Evolutionary conservation across 2,113 vertebrate species (phyloP), one percentile per base, ranked within the genome.

Genomic region (Apteryx owenii): DNA sequence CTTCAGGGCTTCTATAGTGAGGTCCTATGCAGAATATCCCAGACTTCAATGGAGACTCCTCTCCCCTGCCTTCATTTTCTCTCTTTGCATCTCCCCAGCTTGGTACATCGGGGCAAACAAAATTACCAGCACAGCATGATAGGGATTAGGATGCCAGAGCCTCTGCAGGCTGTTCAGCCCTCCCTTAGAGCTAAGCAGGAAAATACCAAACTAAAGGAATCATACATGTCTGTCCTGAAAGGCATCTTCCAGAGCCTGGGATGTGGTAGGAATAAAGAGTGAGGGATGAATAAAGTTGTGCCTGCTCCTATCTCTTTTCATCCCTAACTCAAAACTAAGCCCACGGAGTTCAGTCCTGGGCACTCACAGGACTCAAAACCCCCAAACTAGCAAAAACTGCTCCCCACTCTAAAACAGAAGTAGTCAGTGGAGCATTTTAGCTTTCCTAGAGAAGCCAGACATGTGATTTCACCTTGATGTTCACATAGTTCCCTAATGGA

Each of bases 401-500:
- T 81, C 54, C 42, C 46, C 20, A 46, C 0, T 4, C 77, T 60
- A 25, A 78, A 56, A 42, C 33, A 85, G 5, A 62, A 65, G 38
- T 26, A 61, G 42, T 31, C 61, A 61, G 40, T 8, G 61, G 19
- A 79, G 44, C 33, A 51, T 25, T 87, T 58, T 50, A 72, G 56
- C 8, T 5, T 38, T 75, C 68, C 42, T 18, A 31, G 48, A 79
- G 23, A 7, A 79, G 66, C 22, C n/a, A 65, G 42, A 14, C 19
- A n/a, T 0, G 0, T 2, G 4, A 12, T 29, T 84, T 56, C 7
- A 36, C 13, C 2, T 21, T 48, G 28, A 53, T 19, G 7, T 46
- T 73, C 64, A 54, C 10, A 60, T 15, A 72, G 28, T 26, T 86
- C 66, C 42, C 61, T 76, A 78, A 62, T 5, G 31, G 66, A 92